Percentiles rank a stretch among this genome's conserved stretches.
Conservation (phyloP, 2,888 invertebrate species). For the Podabrus alpinus region DNA sequence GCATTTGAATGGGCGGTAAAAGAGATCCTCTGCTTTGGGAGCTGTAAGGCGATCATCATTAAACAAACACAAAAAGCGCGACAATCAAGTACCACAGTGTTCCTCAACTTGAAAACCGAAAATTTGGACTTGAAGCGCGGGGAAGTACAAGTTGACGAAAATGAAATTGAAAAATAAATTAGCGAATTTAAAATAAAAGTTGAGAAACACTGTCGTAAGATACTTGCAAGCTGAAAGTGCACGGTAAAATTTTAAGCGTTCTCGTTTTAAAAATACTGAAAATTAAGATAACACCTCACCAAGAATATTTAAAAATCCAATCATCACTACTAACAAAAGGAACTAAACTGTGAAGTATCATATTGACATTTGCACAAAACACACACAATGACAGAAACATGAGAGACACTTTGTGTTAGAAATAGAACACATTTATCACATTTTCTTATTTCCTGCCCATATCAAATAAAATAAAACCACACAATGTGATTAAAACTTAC, state of each 20-base stretch:
- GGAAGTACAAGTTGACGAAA: background rate
- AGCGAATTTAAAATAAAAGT: background rate
- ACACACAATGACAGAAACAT: constrained; percentile 20
- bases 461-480: constrained; percentile 27
- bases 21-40: constrained; percentile 54
- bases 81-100: background rate
- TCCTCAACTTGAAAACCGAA: background rate
- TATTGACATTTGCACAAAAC: constrained; percentile 29
- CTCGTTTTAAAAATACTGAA: background rate
- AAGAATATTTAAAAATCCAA: constrained; percentile 48
- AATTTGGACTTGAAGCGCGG: background rate
- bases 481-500: constrained; percentile 57
- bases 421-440: constrained; percentile 31
- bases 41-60: constrained; percentile 43
- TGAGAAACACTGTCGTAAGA: background rate
- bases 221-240: background rate
- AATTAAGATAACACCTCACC: constrained; percentile 33
- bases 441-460: constrained; percentile 33
- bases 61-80: constrained; percentile 46
- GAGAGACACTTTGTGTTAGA: constrained; percentile 23
- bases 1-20: constrained; percentile 65
- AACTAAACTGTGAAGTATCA: constrained; percentile 43
- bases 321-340: constrained; percentile 43
- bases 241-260: background rate
- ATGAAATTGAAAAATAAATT: background rate